A percentile compares a stretch with the other conserved stretches of the same genome.
Evolutionary conservation across 2,888 invertebrate species (phyloP).

Genomic region (Clanis bilineata): DNA sequence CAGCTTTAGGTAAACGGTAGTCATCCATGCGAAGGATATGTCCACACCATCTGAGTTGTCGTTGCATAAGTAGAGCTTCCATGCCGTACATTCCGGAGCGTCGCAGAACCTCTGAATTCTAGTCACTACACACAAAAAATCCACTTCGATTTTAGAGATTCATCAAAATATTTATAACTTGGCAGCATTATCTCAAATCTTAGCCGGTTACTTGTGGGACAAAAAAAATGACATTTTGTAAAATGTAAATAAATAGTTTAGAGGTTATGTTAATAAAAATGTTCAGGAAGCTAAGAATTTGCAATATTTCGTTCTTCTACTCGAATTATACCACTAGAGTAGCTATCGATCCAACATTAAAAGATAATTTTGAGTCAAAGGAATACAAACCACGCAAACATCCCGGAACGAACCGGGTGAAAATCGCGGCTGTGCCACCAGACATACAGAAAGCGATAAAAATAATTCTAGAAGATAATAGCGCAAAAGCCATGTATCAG

Average conservation of each 20-base stretch:
- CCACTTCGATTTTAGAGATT: too few species aligned
- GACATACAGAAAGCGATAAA: constrained; percentile 82
- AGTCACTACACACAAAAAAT: too few species aligned
- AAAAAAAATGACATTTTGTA: too few species aligned
- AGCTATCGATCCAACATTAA: constrained; percentile 74
- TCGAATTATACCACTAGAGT: constrained; percentile 63
- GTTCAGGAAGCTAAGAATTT: constrained; percentile 60
- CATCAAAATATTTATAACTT: too few species aligned
- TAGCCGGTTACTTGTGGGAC: too few species aligned
- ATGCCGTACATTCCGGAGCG: too few species aligned
- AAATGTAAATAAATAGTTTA: background rate
- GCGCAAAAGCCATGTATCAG: constrained; percentile 76
- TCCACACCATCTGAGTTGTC: too few species aligned
- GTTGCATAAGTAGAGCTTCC: too few species aligned
- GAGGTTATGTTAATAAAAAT: constrained; percentile 55
- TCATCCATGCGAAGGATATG: too few species aligned
- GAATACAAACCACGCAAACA: constrained; percentile 86
- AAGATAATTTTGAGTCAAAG: constrained; percentile 73
- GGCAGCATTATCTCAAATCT: too few species aligned
- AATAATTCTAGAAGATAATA: constrained; percentile 80
- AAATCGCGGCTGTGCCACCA: constrained; percentile 81
- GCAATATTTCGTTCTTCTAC: constrained; percentile 41
- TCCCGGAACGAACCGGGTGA: constrained; percentile 85
- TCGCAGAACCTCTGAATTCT: too few species aligned
- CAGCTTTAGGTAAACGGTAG: too few species aligned